These are phyloP conservation scores for Xenentodon cancila DNA, from an alignment of 2,797 vertebrate species.

Conservation along the genomic window DNA sequence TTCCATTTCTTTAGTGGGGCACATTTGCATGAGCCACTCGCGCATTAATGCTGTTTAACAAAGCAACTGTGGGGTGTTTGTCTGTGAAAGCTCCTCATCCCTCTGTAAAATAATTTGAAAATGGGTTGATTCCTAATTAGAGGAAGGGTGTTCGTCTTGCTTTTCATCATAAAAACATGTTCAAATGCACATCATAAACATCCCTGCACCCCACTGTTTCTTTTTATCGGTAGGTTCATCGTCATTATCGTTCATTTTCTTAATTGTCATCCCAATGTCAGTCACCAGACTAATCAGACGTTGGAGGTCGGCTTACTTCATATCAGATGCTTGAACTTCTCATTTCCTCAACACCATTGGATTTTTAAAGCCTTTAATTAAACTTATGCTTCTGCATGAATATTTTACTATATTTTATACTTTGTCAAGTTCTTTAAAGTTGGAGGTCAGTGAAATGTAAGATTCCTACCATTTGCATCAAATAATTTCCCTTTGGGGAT, in stretches of 20 bases:
- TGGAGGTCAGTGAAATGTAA: no score
- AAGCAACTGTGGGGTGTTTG: neutral
- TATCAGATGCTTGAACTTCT: no score
- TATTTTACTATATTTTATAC: no score
- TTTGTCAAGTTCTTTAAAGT: no score
- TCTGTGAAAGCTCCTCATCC: neutral
- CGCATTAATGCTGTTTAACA: constrained; percentile 40
- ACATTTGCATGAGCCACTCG: constrained; percentile 63
- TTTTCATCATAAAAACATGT: constrained; percentile 27
- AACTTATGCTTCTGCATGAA: no score
- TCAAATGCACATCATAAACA: constrained; percentile 28
- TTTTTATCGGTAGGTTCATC: constrained; percentile 4
- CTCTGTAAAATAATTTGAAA: constrained; percentile 20
- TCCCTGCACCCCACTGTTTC: neutral
- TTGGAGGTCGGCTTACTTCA: neutral
- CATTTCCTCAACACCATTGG: no score
- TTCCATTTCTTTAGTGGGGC: constrained; percentile 56
- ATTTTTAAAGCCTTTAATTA: no score
- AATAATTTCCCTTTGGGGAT: no score
- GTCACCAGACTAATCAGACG: constrained; percentile 4
- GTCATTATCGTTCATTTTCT: constrained; percentile 26
- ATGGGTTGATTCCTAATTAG: constrained; percentile 57
- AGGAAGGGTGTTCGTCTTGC: constrained; percentile 29
- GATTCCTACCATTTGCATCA: no score
- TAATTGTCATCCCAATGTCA: constrained; percentile 21